Percentiles rank a stretch among this genome's conserved stretches.
Conservation (phyloP, 1,140 invertebrate genomes). For the Neodiprion fabricii region DNA sequence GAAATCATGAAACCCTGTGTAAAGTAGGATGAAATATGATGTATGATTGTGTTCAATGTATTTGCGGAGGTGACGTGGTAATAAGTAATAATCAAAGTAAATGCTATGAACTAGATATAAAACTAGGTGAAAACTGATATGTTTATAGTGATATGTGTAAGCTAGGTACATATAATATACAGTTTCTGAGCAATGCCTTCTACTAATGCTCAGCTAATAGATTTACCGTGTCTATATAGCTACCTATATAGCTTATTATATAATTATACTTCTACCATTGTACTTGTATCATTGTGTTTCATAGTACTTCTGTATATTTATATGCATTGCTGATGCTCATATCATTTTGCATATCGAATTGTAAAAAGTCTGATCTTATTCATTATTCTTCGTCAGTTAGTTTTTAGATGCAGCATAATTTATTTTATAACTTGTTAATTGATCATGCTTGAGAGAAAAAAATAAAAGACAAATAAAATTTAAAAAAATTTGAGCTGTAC, state of each 20-base stretch:
- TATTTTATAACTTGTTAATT: too few relatives aligned
- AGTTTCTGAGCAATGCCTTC: conserved; percentile 4
- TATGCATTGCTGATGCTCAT: neutral
- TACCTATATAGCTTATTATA: neutral
- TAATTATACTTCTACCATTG: too few relatives aligned
- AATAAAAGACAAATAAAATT: too few relatives aligned
- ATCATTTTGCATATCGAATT: conserved; percentile 4
- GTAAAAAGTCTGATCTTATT: neutral
- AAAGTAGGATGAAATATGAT: neutral
- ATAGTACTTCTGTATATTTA: neutral
- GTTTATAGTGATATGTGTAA: neutral
- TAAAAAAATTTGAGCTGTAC: too few relatives aligned
- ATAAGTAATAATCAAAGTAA: neutral
- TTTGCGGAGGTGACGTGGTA: neutral
- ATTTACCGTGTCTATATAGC: neutral
- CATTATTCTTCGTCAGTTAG: neutral
- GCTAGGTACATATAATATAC: neutral
- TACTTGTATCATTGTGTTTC: too few relatives aligned
- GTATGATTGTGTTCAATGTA: neutral
- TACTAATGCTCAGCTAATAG: neutral
- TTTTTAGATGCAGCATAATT: neutral
- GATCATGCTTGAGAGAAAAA: too few relatives aligned
- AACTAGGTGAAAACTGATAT: neutral
- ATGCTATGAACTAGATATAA: neutral
- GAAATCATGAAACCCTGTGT: too few relatives aligned